phyloP scores from a whole-genome alignment of 2,113 vertebrate species.

The Phocoena phocoena region DNA sequence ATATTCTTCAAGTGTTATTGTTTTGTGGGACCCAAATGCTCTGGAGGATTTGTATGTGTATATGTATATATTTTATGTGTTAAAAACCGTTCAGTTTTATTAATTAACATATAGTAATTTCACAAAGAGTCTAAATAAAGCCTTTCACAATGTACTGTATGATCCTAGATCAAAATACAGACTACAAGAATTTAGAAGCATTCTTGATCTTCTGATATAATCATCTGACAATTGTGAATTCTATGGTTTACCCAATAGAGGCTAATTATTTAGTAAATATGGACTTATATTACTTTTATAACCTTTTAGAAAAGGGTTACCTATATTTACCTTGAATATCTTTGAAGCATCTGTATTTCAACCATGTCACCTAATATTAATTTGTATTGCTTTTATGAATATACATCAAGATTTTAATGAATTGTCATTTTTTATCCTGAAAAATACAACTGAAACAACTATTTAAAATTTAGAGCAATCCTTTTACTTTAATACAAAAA shows the following conservation, averaged over 20 bases:
- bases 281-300: not conserved
- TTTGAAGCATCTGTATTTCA: not conserved
- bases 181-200: not conserved
- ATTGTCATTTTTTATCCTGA: not conserved
- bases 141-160: not conserved
- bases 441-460: not conserved
- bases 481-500: not conserved
- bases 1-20: slow-evolving; percentile 3
- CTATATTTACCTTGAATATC: not conserved
- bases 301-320: not conserved
- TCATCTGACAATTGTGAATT: not conserved
- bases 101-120: not conserved
- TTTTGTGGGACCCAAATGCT: not conserved
- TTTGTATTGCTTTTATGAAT: not conserved
- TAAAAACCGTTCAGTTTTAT: not conserved
- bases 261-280: not conserved
- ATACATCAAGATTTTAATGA: not conserved
- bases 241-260: not conserved
- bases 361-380: not conserved
- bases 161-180: not conserved
- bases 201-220: not conserved
- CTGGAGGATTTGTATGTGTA: not conserved
- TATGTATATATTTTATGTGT: not conserved
- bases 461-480: not conserved
- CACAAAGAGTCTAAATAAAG: not conserved